phyloP scores from a whole-genome alignment of 2,113 vertebrate species.

The Lagopus leucura region DNA sequence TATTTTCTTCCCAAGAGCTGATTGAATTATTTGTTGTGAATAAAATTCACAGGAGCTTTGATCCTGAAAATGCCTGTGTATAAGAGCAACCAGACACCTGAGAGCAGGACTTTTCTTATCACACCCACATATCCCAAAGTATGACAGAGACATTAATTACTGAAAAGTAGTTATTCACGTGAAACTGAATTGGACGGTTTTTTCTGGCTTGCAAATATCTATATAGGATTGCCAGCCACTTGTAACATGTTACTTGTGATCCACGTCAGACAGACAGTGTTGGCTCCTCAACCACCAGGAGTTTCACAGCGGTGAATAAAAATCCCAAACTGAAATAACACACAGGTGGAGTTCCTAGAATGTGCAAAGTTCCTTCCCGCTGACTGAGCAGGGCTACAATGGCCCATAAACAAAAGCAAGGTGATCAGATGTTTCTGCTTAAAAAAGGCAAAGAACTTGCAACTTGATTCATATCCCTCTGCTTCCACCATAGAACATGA shows the following conservation, averaged over 20 bases:
- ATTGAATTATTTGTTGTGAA: slow-evolving; percentile 54
- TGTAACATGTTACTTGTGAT: not conserved
- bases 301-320: not conserved
- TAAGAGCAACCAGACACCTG: slow-evolving; percentile 16
- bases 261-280: not conserved
- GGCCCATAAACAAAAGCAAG: not conserved
- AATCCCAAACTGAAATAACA: not conserved
- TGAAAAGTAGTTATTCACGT: not conserved
- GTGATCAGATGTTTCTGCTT: not conserved
- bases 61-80: slow-evolving; percentile 38
- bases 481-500: not conserved
- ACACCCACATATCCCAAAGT: not conserved
- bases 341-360: not conserved
- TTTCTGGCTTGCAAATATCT: not conserved
- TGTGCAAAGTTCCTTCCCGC: not conserved
- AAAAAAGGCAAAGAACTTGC: not conserved
- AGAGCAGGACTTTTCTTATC: not conserved
- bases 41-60: slow-evolving; percentile 31
- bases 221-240: not conserved
- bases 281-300: not conserved
- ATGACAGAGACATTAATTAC: not conserved
- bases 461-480: not conserved
- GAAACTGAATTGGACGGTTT: not conserved
- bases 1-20: slow-evolving; percentile 51
- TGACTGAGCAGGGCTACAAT: not conserved